Base-by-base conservation (phyloP, 2,797 vertebrate species). In the Craterocephalus amniculus region DNA sequence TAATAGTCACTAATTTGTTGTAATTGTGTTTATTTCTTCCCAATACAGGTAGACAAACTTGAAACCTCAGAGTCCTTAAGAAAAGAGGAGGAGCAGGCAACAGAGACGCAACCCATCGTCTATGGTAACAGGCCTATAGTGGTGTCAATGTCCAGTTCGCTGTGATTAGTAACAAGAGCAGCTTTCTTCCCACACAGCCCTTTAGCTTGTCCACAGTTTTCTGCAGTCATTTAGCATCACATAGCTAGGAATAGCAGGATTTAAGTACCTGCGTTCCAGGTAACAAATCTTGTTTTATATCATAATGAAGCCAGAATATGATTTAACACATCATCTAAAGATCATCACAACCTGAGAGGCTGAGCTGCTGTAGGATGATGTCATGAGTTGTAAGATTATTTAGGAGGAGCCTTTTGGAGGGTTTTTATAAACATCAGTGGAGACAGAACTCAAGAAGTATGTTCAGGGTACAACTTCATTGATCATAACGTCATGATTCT, bases 61-160 rank as follows among this genome's bases (percentile, higher is more conserved):
- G 98, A 99, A 91, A 97, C 96, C 70, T 99, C 97, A 1, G 98
- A 99, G 88, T 97, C 97, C 1, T 76, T 99, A 92, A 96, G 98
- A 93, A 99, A 99, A 97, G 97, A 99, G 84, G 98, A 99, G 90
- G 97, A 99, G 83, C 98, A 99, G 89, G 97, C 97, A 58, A 99
- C 97, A 35, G 98, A 99, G 93, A 98, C 97, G 13, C 97, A 99
- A 88, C 98, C 98, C 75, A 99, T 99, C 35, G 98, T 99, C 95
- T 99, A 99, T 85, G 97, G 98, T 99, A 96, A 95, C 78, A 11
- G 9, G 56, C 69, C 6, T 31, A 20, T 71, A 5, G 16, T 48
- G 22, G 63, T 51, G 29, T 66, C 31, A 3, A 0, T 63, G 9
- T 72, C 26, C 26, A 18, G 43, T 68, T 69, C 9, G 43, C 38